Conservation (phyloP, 1,140 invertebrate genomes). For the Acromyrmex charruanus region DNA sequence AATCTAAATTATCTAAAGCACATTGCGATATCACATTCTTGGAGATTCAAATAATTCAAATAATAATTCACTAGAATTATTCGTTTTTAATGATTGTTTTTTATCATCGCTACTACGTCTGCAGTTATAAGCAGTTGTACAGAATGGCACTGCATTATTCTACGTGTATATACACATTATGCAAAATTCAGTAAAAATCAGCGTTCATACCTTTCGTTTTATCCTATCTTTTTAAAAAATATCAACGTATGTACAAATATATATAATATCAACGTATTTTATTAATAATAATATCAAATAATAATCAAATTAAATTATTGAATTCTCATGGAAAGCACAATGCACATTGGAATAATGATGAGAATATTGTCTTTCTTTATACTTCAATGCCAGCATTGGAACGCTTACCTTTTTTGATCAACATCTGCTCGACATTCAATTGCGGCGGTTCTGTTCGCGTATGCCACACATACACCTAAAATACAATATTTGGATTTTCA, state of each 20-base stretch:
- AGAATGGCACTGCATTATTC: conserved; percentile 59
- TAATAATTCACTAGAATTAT: not conserved
- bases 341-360: not conserved
- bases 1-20: not conserved
- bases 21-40: conserved; percentile 28
- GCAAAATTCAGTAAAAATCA: not conserved
- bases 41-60: not conserved
- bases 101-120: conserved; percentile 1
- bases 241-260: not conserved
- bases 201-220: not conserved
- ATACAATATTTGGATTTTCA: conserved; percentile 15
- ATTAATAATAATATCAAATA: not conserved
- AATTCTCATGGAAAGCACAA: not conserved
- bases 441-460: conserved; percentile 96
- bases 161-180: not conserved
- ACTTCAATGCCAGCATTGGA: conserved; percentile 93
- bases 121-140: conserved; percentile 37
- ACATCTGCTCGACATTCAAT: conserved; percentile 88
- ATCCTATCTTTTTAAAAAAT: not conserved
- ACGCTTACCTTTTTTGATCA: conserved; percentile 87
- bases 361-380: conserved; percentile 81
- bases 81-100: not conserved
- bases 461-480: conserved; percentile 97
- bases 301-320: conserved; percentile 3
- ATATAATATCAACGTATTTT: not conserved